These are phyloP conservation scores for Trachemys scripta DNA, from an alignment of 2,113 vertebrate genomes.

Conservation along the genomic window DNA sequence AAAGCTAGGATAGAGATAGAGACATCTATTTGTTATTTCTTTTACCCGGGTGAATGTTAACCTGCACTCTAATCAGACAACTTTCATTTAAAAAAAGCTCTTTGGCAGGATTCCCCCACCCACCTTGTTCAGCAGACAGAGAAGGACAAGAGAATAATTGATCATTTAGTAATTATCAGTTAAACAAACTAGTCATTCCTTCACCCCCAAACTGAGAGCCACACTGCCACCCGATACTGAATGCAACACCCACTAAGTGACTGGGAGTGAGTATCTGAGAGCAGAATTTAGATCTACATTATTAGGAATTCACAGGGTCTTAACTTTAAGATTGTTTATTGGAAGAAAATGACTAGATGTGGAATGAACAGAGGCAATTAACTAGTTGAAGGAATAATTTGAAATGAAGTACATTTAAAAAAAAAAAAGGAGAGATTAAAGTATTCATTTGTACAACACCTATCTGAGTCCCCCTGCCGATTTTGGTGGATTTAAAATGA, in stretches of 20 bases:
- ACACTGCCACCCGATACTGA: not conserved
- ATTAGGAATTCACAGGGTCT: not conserved
- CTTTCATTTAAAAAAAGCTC: not conserved
- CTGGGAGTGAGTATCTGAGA: not conserved
- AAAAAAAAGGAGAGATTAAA: not conserved
- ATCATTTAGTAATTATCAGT: not conserved
- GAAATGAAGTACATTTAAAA: not conserved
- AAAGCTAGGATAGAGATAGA: not conserved
- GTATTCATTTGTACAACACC: not conserved
- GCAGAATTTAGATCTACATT: not conserved
- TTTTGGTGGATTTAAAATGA: not conserved
- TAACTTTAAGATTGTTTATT: not conserved
- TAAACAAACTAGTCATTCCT: not conserved
- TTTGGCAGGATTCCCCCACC: not conserved
- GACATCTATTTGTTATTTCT: not conserved
- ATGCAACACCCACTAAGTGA: not conserved
- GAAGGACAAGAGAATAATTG: not conserved
- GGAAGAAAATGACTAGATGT: fast-evolving
- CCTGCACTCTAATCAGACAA: not conserved
- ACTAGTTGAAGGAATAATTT: not conserved
- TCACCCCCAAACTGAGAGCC: not conserved
- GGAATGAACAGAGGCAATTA: not conserved
- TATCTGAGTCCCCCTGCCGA: fast-evolving
- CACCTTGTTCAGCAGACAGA: not conserved
- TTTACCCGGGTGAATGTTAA: not conserved